Evolutionary conservation across 1,140 invertebrate genomes (phyloP).

Genomic region (Philaenus spumarius): DNA sequence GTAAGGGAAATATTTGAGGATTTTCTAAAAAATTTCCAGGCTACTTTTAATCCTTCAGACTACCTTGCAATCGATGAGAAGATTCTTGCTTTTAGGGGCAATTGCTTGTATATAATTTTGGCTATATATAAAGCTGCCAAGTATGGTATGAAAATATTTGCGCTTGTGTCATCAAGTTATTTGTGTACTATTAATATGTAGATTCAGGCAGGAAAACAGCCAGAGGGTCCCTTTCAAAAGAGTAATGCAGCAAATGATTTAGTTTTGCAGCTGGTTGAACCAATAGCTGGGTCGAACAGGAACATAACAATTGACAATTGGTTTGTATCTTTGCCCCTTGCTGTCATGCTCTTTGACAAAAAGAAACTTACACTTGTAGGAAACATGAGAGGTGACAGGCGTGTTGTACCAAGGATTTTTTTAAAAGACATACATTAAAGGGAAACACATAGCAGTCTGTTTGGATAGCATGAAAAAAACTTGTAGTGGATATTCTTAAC

Average conservation of each 20-base stretch:
- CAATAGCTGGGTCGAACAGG: background rate
- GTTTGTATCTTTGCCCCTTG: background rate
- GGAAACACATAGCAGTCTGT: background rate
- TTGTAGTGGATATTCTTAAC: background rate
- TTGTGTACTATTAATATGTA: background rate
- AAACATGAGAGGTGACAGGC: background rate
- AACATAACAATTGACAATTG: background rate
- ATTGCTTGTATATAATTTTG: background rate
- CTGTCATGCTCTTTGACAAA: background rate
- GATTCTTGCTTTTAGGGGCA: background rate
- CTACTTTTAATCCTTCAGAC: background rate
- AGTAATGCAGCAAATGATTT: background rate
- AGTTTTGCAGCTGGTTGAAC: background rate
- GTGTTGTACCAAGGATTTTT: background rate
- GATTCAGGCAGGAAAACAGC: background rate
- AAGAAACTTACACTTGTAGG: background rate
- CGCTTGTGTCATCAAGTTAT: background rate
- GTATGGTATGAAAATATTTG: conserved; percentile 3
- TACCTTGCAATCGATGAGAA: conserved; percentile 2
- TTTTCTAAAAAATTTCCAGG: background rate
- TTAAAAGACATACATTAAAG: background rate
- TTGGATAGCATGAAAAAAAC: conserved; percentile 4
- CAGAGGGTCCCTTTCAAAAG: background rate
- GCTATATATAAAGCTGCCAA: background rate
- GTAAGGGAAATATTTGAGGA: conserved; percentile 3